phyloP scores from a whole-genome alignment of 2,113 vertebrate genomes.

The Misgurnus mizolepis region DNA sequence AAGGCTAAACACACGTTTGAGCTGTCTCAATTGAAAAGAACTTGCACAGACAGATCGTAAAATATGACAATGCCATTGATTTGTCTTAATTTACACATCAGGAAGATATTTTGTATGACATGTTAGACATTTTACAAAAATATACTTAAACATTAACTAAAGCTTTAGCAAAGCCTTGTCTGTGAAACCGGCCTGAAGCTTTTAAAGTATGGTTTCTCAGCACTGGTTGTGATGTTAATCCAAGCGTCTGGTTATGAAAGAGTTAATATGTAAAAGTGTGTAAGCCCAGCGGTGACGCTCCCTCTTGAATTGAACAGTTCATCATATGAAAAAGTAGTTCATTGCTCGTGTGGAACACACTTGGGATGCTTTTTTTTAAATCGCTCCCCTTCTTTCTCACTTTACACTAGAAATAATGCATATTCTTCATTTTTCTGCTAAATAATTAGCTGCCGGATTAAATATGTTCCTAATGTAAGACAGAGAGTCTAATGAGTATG shows the following conservation, averaged over 20 bases:
- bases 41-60: too few relatives aligned
- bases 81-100: too few relatives aligned
- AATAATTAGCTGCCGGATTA: constrained; percentile 71
- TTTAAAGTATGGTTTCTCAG: too few relatives aligned
- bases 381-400: constrained; percentile 53
- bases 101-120: too few relatives aligned
- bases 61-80: too few relatives aligned
- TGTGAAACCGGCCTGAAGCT: too few relatives aligned
- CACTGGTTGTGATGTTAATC: too few relatives aligned
- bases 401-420: constrained; percentile 65
- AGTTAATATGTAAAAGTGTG: constrained; percentile 61
- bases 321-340: constrained; percentile 70
- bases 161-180: too few relatives aligned
- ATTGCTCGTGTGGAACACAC: constrained; percentile 57
- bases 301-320: constrained; percentile 69
- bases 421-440: constrained; percentile 71
- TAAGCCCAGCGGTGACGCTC: constrained; percentile 61
- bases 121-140: too few relatives aligned
- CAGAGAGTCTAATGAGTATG: constrained; percentile 25
- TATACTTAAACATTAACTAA: too few relatives aligned
- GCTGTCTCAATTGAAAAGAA: too few relatives aligned
- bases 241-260: constrained; percentile 45
- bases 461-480: constrained; percentile 53
- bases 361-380: constrained; percentile 57
- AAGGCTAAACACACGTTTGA: too few relatives aligned